Conservation (phyloP, 2,888 invertebrate species). For the Philopedon plagiatum region DNA sequence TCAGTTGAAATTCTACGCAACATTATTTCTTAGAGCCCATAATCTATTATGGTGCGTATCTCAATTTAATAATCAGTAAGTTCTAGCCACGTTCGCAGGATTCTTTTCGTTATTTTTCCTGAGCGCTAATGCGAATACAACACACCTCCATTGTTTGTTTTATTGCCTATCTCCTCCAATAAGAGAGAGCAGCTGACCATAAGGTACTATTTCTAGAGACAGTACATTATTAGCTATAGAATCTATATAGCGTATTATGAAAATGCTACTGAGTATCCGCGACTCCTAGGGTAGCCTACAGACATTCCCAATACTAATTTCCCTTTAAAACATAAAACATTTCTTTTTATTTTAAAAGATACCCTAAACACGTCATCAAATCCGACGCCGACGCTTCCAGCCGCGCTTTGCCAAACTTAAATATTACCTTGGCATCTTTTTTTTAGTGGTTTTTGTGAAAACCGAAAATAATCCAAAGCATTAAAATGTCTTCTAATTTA, state of each 20-base stretch:
- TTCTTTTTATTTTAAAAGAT: no score
- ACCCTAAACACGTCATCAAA: no score
- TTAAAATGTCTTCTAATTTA: no score
- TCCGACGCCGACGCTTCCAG: no score
- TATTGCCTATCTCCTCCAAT: constrained; percentile 43
- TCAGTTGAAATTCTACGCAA: constrained; percentile 34
- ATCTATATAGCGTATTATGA: neutral
- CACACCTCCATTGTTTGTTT: constrained; percentile 50
- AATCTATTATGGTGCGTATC: constrained; percentile 45
- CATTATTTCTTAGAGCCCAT: constrained; percentile 26
- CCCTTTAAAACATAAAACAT: no score
- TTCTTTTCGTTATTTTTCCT: constrained; percentile 43
- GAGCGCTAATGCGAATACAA: constrained; percentile 48
- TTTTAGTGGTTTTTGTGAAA: no score
- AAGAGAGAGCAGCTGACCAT: constrained; percentile 23
- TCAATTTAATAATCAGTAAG: constrained; percentile 47
- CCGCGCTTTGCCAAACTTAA: no score
- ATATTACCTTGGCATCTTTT: no score
- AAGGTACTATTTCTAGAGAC: constrained; percentile 16
- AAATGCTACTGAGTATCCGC: no score
- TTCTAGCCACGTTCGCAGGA: constrained; percentile 33
- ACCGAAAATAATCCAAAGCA: no score
- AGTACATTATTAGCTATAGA: neutral
- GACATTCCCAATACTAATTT: no score
- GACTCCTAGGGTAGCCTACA: no score